Evolutionary conservation across 2,888 invertebrate species (phyloP), one percentile per base, ranked within the genome.

Genomic region (Athripsodes cinereus): DNA sequence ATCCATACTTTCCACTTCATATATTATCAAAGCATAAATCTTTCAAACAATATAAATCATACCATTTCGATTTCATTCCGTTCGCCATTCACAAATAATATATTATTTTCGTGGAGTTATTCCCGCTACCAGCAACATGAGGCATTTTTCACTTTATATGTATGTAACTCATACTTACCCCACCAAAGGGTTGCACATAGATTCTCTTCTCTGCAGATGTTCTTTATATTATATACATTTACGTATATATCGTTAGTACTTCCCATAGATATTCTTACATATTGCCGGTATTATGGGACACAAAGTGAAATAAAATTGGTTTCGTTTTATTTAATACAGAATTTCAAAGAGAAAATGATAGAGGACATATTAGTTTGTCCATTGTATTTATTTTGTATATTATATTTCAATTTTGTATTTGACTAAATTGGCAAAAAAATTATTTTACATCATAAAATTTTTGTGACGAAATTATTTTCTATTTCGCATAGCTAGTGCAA

Each of bases 1-100:
- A 40, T n/a, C 40, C 13, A 19, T 21, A 49, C 55, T 55, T 55
- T 55, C 20, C 31, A 56, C 53, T 55, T 59, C 56, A 56, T 40
- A 40, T 40, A 13, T 8, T 8, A 16, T 26, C 53, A 31, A 49
- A 31, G 18, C 56, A 50, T 59, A 59, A 59, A 59, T 59, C 57
- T 54, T 13, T 44, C 57, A 50, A 47, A 47, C 56, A 60, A 54
- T 60, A 60, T 60, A 60, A 60, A 60, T 60, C 60, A 60, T 51
- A 58, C 55, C 57, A 44, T 58, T 60, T 55, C 58, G 60, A 60
- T 60, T 60, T 52, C 52, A 26, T 55, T 58, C 52, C 52, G 34
- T 20, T 21, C 55, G 55, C 55, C 34, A 34, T 54, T 60, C 51
- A 31, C 52, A 58, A 58, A 60, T 60, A 40, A 40, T 40, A 49